Evolutionary conservation across 2,888 invertebrate genomes (phyloP).

Genomic region (Anoplius nigerrimus): DNA sequence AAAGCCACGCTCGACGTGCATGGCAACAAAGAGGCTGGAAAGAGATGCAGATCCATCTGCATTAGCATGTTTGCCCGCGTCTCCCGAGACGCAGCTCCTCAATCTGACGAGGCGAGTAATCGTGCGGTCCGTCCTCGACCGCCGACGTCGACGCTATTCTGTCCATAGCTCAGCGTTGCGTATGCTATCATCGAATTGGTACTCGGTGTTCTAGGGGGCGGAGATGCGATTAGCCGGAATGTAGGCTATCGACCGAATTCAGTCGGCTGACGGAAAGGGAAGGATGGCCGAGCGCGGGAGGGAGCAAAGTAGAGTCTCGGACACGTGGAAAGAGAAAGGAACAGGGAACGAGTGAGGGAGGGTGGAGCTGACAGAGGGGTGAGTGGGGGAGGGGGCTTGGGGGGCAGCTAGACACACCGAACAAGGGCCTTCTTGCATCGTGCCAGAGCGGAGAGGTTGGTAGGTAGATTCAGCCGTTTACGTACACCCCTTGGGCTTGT

Average conservation of each 20-base stretch:
- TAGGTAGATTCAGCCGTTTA: conserved; percentile 61
- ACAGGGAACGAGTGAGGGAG: background rate
- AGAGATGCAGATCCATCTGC: conserved; percentile 1
- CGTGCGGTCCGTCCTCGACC: conserved; percentile 11
- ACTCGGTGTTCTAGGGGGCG: conserved; percentile 30
- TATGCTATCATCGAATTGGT: conserved; percentile 52
- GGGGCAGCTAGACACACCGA: conserved; percentile 31
- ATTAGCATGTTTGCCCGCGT: conserved; percentile 19
- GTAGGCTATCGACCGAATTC: conserved; percentile 55
- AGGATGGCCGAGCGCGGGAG: conserved; percentile 1
- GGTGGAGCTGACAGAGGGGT: background rate
- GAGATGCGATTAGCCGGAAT: conserved; percentile 35
- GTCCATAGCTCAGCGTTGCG: conserved; percentile 33
- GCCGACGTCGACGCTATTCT: conserved; percentile 17
- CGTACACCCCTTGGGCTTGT: conserved; percentile 64
- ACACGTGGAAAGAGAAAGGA: conserved; percentile 4
- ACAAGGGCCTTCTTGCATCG: conserved; percentile 55
- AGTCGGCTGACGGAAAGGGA: conserved; percentile 36
- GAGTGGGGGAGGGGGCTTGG: conserved; percentile 12
- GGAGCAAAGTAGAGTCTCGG: conserved; percentile 8
- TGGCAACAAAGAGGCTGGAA: background rate
- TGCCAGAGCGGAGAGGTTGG: conserved; percentile 40
- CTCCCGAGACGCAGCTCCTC: background rate
- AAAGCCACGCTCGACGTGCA: no score
- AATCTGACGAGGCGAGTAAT: conserved; percentile 15